Conservation (phyloP, 2,888 invertebrate species). For the Drosophila recens region DNA sequence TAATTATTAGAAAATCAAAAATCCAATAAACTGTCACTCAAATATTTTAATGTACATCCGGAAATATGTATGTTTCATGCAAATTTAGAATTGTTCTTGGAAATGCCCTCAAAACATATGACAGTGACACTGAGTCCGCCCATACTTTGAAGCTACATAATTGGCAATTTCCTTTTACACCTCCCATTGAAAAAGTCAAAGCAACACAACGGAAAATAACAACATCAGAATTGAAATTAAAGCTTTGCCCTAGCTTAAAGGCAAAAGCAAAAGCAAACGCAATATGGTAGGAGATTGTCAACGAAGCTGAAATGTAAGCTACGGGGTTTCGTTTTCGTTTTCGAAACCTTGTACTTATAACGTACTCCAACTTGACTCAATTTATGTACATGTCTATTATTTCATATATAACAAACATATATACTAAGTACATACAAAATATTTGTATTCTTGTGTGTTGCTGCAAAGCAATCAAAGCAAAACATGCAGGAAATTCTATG, state of each 20-base stretch:
- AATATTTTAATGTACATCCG: not conserved
- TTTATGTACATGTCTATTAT: not conserved
- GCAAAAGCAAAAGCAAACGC: not conserved
- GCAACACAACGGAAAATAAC: not conserved
- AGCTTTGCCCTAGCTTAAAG: constrained; percentile 17
- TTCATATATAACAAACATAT: too few relatives aligned
- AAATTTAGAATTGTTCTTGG: constrained; percentile 6
- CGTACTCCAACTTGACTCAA: constrained; percentile 10
- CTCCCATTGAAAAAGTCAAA: constrained; percentile 9
- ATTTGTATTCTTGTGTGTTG: constrained; percentile 6
- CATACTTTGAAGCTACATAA: constrained; percentile 29
- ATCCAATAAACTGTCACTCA: not conserved
- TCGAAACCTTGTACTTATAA: constrained; percentile 8
- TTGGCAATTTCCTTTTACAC: constrained; percentile 37
- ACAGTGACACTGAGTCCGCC: constrained; percentile 2
- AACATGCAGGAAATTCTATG: constrained; percentile 9
- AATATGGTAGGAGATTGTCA: not conserved
- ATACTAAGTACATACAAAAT: not conserved
- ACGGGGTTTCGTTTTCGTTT: constrained; percentile 3
- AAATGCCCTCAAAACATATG: constrained; percentile 10
- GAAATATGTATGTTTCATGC: not conserved
- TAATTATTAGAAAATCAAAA: not conserved
- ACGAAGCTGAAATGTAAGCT: not conserved
- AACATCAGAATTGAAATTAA: constrained; percentile 21
- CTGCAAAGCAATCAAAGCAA: constrained; percentile 16